phyloP scores from a whole-genome alignment of 1,140 invertebrate genomes.

The Cryptotermes secundus region DNA sequence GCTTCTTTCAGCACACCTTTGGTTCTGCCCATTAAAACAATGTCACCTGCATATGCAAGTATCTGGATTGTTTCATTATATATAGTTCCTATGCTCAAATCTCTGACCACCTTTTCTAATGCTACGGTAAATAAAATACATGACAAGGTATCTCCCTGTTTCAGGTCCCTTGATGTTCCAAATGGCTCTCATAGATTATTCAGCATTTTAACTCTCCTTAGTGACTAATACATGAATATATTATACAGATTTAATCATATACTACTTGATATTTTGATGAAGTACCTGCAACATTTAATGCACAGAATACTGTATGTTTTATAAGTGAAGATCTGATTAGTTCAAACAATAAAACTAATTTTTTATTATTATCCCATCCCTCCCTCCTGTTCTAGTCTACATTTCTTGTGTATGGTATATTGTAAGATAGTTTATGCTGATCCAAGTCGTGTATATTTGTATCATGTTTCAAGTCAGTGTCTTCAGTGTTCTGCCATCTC shows the following conservation, averaged over 20 bases:
- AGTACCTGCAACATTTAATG: conserved; percentile 4
- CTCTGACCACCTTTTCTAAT: too few species aligned
- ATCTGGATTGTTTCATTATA: too few species aligned
- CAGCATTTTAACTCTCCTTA: too few species aligned
- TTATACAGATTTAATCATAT: neutral
- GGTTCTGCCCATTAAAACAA: too few species aligned
- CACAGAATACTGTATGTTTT: conserved; percentile 1
- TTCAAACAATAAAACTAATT: neutral
- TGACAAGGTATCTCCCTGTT: too few species aligned
- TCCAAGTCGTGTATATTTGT: neutral
- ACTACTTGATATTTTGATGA: neutral
- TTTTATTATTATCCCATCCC: neutral
- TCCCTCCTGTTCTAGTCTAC: neutral
- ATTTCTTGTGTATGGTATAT: neutral
- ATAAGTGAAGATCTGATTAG: conserved; percentile 1
- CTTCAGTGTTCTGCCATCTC: neutral
- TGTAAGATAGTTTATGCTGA: neutral
- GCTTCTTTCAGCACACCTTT: too few species aligned
- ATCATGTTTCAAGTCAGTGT: neutral
- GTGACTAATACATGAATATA: too few species aligned
- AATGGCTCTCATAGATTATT: too few species aligned
- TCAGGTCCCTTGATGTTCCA: too few species aligned
- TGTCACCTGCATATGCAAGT: too few species aligned
- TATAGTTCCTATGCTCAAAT: too few species aligned
- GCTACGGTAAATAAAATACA: too few species aligned